Base-by-base conservation (phyloP, 2,797 vertebrate genomes). In the Natrix natrix region DNA sequence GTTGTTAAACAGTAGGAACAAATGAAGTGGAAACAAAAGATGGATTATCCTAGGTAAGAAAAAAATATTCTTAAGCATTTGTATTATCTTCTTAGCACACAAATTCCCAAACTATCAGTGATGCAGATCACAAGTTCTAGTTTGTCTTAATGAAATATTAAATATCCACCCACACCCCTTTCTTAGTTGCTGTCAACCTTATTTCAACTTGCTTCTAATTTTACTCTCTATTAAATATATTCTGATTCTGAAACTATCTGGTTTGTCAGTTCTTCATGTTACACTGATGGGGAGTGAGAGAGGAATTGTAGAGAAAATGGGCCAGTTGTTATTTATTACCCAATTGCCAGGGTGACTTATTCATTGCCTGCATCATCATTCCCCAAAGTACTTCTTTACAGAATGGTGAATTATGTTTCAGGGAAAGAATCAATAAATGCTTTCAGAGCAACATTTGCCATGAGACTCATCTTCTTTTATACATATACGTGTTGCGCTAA, bases 281-380 rank as follows among this genome's bases (percentile, higher is more conserved):
- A 56, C 92, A 52, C 92, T 93, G 87, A 92, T 94, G 90, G 94
- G 95, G 94, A 93, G 69, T 74, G 12, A 57, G 59, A 88, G 54
- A 8, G 92, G 20, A 86, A 92, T 95, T 96, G 87, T 96, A 93
- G 90, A 86, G 90, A 90, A 95, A 96, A 92, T 95, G 94, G 95
- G 89, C 93, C 94, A 95, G 94, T 94, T 92, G 87, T 96, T 96
- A 94, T 97, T 96, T 97, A 96, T 96, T 96, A 95, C 93, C 92
- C 89, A 87, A 90, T 96, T 97, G 94, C 96, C 94, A 93, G 92
- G 90, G 94, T 95, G 92, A 93, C 95, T 97, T 97, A 96, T 93
- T 96, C 92, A 95, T 92, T 95, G 94, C 95, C 96, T 96, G 90
- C 69, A 96, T 94, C 93, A 96, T 95, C 93, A 90, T 97, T 96